phyloP scores from a whole-genome alignment of 2,797 vertebrate species.

The Aselliscus stoliczkanus region DNA sequence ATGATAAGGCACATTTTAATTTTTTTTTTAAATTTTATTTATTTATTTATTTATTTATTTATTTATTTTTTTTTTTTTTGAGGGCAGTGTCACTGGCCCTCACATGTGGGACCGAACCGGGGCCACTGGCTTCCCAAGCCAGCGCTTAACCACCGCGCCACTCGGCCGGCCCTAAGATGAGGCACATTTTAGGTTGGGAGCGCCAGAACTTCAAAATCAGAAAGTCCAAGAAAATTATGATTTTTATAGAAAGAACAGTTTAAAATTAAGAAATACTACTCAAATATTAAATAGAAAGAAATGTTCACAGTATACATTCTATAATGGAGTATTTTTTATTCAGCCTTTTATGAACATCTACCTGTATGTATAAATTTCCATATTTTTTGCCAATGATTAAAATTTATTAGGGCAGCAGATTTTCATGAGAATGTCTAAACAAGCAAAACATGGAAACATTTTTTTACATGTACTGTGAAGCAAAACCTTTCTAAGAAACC shows the following conservation, averaged over 20 bases:
- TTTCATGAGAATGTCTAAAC: background rate
- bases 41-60: too few relatives aligned
- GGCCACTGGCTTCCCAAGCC: too few relatives aligned
- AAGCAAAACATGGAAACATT: background rate
- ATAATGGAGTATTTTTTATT: background rate
- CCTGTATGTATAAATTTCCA: background rate
- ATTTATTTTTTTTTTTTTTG: too few relatives aligned
- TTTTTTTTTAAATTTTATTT: too few relatives aligned
- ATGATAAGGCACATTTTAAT: background rate
- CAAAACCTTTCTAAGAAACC: slow-evolving; percentile 16
- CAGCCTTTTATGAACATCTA: background rate
- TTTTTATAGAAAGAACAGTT: background rate
- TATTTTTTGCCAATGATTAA: background rate
- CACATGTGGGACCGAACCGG: too few relatives aligned
- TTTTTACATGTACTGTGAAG: background rate
- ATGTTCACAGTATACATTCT: background rate
- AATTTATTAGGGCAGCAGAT: background rate
- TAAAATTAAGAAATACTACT: background rate
- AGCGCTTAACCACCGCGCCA: too few relatives aligned
- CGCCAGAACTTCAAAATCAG: background rate
- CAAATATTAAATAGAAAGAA: slow-evolving; percentile 1
- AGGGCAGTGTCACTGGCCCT: too few relatives aligned
- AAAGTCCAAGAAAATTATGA: background rate
- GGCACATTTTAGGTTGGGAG: background rate
- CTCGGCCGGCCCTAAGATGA: too few relatives aligned